Base-by-base conservation (phyloP, 1,140 invertebrate species). In the Delia radicum region DNA sequence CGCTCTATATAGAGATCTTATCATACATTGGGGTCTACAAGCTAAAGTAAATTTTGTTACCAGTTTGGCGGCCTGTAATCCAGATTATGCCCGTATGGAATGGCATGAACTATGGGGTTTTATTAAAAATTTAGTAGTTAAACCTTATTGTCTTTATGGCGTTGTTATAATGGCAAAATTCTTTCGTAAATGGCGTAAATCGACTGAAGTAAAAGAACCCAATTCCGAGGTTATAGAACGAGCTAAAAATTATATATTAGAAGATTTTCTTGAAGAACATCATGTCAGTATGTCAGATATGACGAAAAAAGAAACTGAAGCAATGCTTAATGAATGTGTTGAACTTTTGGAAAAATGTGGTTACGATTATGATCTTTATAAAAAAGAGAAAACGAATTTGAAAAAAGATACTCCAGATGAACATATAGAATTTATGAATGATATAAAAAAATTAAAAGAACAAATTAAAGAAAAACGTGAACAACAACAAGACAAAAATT, bases 151-250 rank as follows among this genome's bases (percentile, higher is more conserved):
- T 75, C 79, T 86, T 76, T 86, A 85, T 63, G 83, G 85, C 2
- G 83, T 86, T n/a, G 84, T 86, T 27, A 81, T 84, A 79, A 69
- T 86, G 62, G 82, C 82, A 69, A 85, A 82, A 77, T 86, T 86
- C 72, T 84, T 86, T 77, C 80, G 84, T 6, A 82, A 84, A 65
- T 83, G 80, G 80, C 84, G 83, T 21, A 84, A 85, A 69, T 78
- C 79, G 15, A 80, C 79, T 69, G 79, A 79, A 8, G 73, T 79
- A 15, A 79, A 42, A 75, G 37, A 13, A 55, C 78, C 48, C 18
- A 75, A 42, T 13, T 31, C 69, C 72, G 83, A 86, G 42, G 77
- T 80, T 77, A 67, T 78, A 2, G 83, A 86, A 33, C 80, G 85
- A 2, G 81, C 84, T 0, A 82, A 84, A 62, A 86, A 86, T 65